Base-by-base conservation (phyloP, 2,113 vertebrate genomes). In the Istiophorus platypterus region DNA sequence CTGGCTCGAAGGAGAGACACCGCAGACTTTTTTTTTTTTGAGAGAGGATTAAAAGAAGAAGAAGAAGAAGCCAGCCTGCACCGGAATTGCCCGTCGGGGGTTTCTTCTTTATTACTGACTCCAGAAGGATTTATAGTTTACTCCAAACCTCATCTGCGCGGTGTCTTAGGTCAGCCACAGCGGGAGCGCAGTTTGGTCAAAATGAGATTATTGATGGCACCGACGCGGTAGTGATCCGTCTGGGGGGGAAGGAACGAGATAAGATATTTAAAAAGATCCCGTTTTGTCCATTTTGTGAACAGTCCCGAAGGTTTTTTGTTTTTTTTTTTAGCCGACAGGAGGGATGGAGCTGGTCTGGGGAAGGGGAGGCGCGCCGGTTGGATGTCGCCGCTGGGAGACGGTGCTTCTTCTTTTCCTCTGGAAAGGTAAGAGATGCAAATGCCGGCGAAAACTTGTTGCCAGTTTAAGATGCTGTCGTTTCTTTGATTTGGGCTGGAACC, bases 81-180 rank as follows among this genome's bases (percentile, higher is more conserved):
- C 26, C 27, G 88, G 85, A 87, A 80, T 70, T 80, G 15, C 59
- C 75, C 52, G 65, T 56, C 27, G 37, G 71, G 24, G 67, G 11
- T 58, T 72, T 81, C 37, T 39, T 64, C 72, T 49, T 68, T 39
- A 74, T 76, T 26, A 65, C 51, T 69, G 85, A 81, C 59, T 75
- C 67, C 54, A 71, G 61, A 61, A 82, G 91, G 89, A 92, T 88
- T 91, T 87, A 84, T 84, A 85, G 82, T 91, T 87, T 24, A 81
- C 76, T 86, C 78, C 52, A 78, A 59, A 73, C 34, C 75, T 82
- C 10, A 62, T 82, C 64, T 67, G 84, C 57, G 52, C 76, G 45
- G 29, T 75, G 78, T 85, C 34, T 85, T 62, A 52, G 78, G 84
- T 84, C 85, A 86, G 76, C 72, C 83, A 37, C 83, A 68, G 78